Evolutionary conservation across 2,888 invertebrate species (phyloP), one percentile per base, ranked within the genome.

Genomic region (Hypena proboscidalis): DNA sequence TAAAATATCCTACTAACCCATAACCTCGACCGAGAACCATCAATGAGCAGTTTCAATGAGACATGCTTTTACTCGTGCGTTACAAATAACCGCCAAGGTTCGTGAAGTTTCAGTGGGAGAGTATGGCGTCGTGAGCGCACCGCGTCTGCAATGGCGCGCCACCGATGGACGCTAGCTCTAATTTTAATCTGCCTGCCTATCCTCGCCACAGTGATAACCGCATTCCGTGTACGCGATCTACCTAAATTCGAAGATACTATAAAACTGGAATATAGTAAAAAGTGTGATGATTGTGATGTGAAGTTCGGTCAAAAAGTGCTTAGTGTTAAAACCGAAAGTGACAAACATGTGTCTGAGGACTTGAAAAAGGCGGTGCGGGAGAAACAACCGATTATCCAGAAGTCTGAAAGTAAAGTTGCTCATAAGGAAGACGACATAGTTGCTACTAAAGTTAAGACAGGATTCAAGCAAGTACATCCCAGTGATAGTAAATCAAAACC

Each of bases 151-250:
- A 91, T 91, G 91, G 85, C 85, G 82, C 87, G 85, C 70, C 68
- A 77, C 69, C 80, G 79, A 80, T 81, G 85, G 84, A 88, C 84
- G 76, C 68, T 88, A 70, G 82, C 85, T 83, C 81, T 91, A 80
- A 85, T 89, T 81, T 75, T 90, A 83, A 82, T 90, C 76, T 76
- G 77, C 74, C 68, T 89, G 58, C 77, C 87, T 62, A 80, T 90
- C 77, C 82, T 90, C 76, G 87, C 84, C 58, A 83, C 90, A 82
- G 89, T 90, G 81, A 87, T 89, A 81, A 88, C 85, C 76, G 91
- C 91, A 81, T 91, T 91, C 82, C 91, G 91, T 66, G 77, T 91
- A 58, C 90, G 91, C 58, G 88, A 90, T 73, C 73, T 85, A 69
- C 85, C 86, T 47, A 88, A 82, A 78, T 65, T 59, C 55, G 63